A percentile compares a stretch with the other conserved stretches of the same genome.
These are phyloP conservation scores for Acronicta leporina DNA, from an alignment of 2,888 invertebrate species.

Conservation along the genomic window DNA sequence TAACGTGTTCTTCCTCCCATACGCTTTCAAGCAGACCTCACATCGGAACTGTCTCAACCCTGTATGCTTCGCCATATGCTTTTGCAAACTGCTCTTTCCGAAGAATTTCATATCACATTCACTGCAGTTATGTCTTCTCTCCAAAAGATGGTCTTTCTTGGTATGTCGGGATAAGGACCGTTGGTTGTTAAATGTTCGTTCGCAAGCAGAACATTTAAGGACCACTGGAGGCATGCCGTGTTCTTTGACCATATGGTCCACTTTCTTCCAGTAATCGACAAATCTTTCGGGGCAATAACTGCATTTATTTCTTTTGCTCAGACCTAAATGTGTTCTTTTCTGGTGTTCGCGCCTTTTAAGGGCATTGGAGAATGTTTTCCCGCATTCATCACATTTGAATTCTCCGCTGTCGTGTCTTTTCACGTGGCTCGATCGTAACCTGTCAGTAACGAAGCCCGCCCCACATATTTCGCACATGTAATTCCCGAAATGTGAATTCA, in stretches of 20 bases:
- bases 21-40: constrained; percentile 72
- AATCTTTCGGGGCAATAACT: constrained; percentile 67
- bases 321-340: constrained; percentile 51
- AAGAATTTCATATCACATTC: constrained; percentile 80
- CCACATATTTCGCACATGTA: constrained; percentile 70
- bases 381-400: constrained; percentile 69
- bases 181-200: constrained; percentile 68
- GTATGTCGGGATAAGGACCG: constrained; percentile 67
- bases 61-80: constrained; percentile 73
- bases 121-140: constrained; percentile 75
- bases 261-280: constrained; percentile 70
- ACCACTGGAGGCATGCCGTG: constrained; percentile 68
- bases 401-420: constrained; percentile 68
- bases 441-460: constrained; percentile 65
- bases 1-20: constrained; percentile 67
- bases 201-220: constrained; percentile 73
- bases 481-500: constrained; percentile 75
- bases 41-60: constrained; percentile 70
- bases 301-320: constrained; percentile 65
- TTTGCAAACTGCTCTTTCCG: constrained; percentile 58
- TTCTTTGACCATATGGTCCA: constrained; percentile 70
- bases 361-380: constrained; percentile 63
- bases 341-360: constrained; percentile 54
- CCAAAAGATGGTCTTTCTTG: constrained; percentile 78
- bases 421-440: constrained; percentile 61